phyloP scores from a whole-genome alignment of 2,888 invertebrate genomes.

The Luffia ferchaultella region DNA sequence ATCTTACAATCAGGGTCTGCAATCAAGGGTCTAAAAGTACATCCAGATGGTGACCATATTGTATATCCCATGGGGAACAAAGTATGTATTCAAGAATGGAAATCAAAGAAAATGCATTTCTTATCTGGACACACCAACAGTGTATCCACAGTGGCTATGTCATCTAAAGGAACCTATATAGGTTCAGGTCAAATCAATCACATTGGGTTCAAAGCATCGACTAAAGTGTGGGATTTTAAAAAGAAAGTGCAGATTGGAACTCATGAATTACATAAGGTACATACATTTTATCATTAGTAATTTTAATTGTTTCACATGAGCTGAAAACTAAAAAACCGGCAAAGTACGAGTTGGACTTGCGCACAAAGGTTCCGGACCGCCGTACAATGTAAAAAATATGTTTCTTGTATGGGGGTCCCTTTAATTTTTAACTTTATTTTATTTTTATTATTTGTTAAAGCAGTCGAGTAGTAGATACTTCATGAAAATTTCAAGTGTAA shows the following conservation, averaged over 20 bases:
- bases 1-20: conserved; percentile 31
- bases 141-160: conserved; percentile 80
- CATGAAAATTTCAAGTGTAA: too few relatives aligned
- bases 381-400: too few relatives aligned
- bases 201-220: conserved; percentile 87
- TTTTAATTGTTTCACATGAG: too few relatives aligned
- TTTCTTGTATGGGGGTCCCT: too few relatives aligned
- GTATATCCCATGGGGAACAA: conserved; percentile 83
- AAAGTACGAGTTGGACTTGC: too few relatives aligned
- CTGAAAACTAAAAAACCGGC: too few relatives aligned
- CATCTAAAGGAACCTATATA: conserved; percentile 76
- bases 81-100: conserved; percentile 75
- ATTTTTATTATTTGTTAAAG: too few relatives aligned
- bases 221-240: conserved; percentile 88
- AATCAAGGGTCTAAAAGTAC: conserved; percentile 70
- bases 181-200: conserved; percentile 93
- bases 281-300: conserved; percentile 3
- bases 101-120: conserved; percentile 76
- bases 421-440: too few relatives aligned
- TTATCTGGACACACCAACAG: conserved; percentile 82
- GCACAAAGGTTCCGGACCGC: too few relatives aligned
- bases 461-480: too few relatives aligned
- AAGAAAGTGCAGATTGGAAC: conserved; percentile 68
- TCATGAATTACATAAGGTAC: conserved; percentile 84
- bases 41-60: conserved; percentile 75